Evolutionary conservation across 2,113 vertebrate species (phyloP).

Genomic region (Lathamus discolor): DNA sequence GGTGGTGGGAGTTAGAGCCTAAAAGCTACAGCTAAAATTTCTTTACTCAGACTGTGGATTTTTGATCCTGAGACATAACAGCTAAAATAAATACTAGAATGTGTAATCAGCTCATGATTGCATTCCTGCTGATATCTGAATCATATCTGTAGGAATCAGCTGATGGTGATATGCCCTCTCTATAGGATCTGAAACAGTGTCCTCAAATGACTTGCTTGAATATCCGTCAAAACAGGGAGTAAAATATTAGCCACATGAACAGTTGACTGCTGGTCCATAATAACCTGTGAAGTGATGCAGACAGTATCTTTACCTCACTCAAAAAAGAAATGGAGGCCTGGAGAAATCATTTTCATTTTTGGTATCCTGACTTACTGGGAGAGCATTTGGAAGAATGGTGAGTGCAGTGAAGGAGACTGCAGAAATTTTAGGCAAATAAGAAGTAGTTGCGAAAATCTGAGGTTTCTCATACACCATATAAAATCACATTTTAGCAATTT

Average conservation of each 20-base stretch:
- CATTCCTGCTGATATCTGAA: background rate
- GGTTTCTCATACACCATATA: accelerated
- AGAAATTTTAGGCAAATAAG: background rate
- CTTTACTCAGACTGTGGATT: background rate
- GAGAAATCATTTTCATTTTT: background rate
- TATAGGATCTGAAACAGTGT: background rate
- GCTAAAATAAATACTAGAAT: background rate
- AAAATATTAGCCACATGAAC: accelerated
- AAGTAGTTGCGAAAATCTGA: background rate
- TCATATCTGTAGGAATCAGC: background rate
- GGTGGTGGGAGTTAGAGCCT: background rate
- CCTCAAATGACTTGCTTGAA: background rate
- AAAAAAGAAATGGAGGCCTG: background rate
- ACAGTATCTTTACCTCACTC: background rate
- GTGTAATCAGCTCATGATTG: background rate
- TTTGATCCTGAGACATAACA: background rate
- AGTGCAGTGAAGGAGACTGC: background rate
- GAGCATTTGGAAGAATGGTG: background rate
- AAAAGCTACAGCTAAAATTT: background rate
- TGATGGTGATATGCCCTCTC: background rate
- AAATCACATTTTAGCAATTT: background rate
- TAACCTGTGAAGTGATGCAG: background rate
- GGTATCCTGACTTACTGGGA: background rate
- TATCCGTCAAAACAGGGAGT: background rate
- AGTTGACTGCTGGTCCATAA: background rate